These are phyloP conservation scores for Florisuga fusca DNA, from an alignment of 2,797 vertebrate genomes.

Conservation along the genomic window DNA sequence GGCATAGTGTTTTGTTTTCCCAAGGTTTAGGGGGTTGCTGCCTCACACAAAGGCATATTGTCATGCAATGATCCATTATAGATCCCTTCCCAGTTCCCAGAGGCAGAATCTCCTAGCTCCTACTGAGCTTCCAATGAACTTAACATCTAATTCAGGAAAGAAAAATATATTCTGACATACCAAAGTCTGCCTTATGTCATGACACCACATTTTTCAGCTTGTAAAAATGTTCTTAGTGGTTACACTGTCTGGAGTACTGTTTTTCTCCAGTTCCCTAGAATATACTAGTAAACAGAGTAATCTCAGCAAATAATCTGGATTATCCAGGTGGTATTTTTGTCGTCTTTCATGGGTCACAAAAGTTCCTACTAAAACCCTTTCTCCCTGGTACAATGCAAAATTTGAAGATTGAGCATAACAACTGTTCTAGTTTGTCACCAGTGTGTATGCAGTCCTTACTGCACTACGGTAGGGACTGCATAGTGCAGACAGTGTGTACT, in stretches of 20 bases:
- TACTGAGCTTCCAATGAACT: not conserved
- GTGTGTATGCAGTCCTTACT: accelerated
- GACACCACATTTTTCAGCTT: constrained; percentile 23
- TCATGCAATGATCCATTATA: not conserved
- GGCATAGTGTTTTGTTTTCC: not conserved
- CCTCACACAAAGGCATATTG: not conserved
- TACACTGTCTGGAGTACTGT: not conserved
- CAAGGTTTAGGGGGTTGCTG: constrained; percentile 19
- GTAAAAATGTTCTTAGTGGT: not conserved
- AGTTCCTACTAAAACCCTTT: not conserved
- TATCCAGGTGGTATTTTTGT: not conserved
- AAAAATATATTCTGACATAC: constrained; percentile 54
- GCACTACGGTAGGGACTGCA: no score
- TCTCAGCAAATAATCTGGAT: not conserved
- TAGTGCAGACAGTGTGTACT: no score
- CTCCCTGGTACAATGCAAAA: not conserved
- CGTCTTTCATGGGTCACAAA: not conserved
- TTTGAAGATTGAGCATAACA: not conserved
- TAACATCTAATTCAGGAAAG: constrained; percentile 38
- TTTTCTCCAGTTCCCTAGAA: not conserved
- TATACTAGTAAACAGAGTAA: not conserved
- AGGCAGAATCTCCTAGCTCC: constrained; percentile 1
- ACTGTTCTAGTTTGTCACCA: not conserved
- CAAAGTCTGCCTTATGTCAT: constrained; percentile 19
- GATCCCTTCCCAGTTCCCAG: not conserved